Evolutionary conservation across 2,888 invertebrate species (phyloP).

Genomic region (Creontiades dilutus): DNA sequence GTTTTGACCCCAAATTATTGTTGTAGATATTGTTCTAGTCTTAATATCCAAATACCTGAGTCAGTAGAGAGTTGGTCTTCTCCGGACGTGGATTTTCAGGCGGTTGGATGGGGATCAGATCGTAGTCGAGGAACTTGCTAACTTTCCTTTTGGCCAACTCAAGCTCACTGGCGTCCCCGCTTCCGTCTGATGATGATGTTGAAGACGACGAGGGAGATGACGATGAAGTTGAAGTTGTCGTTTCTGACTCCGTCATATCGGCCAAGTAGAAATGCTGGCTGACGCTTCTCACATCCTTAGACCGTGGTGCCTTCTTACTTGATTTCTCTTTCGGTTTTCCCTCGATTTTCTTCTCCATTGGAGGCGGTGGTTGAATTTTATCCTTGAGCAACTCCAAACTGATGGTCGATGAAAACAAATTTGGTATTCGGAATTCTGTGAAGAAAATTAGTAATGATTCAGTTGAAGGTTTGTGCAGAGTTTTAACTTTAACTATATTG

Average conservation of each 20-base stretch:
- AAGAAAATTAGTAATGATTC: background rate
- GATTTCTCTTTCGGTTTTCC: constrained; percentile 11
- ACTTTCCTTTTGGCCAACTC: constrained; percentile 38
- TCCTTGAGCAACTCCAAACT: background rate
- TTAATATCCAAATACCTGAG: background rate
- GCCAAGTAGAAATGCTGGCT: constrained; percentile 59
- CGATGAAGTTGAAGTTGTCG: background rate
- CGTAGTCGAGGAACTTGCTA: constrained; percentile 37
- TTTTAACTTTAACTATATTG: no score
- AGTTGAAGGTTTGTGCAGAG: no score
- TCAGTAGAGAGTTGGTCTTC: background rate
- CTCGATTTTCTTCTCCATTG: background rate
- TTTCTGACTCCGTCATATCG: constrained; percentile 48
- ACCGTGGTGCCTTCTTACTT: background rate
- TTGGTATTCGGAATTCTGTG: constrained; percentile 37
- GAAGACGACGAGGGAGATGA: constrained; percentile 16
- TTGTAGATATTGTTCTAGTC: no score
- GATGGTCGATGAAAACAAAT: background rate
- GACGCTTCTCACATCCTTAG: constrained; percentile 40
- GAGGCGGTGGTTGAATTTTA: background rate
- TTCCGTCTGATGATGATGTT: background rate
- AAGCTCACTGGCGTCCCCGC: constrained; percentile 22
- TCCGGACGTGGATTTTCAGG: background rate
- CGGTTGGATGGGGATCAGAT: constrained; percentile 42
- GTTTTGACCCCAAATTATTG: no score